Percentiles rank a stretch among this genome's conserved stretches.
Evolutionary conservation across 2,113 vertebrate species (phyloP).

Genomic region (Corvus moneduloides): DNA sequence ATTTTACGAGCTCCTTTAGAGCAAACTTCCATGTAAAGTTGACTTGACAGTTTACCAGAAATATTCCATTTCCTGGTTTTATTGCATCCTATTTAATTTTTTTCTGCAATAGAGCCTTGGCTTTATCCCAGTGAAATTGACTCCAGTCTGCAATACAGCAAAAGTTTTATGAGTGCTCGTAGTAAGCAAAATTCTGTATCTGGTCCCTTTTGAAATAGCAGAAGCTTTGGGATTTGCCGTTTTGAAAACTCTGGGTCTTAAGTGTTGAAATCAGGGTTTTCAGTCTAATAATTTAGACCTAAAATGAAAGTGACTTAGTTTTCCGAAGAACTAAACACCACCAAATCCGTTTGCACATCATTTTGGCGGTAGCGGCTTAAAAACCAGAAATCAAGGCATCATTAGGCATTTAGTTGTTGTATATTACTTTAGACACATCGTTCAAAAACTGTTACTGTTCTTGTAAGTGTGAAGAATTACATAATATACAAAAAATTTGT

Average conservation of each 20-base stretch:
- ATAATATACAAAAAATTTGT: not conserved
- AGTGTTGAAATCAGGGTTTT: not conserved
- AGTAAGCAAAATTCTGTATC: not conserved
- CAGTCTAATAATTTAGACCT: not conserved
- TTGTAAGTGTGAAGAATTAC: not conserved
- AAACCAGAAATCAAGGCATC: not conserved
- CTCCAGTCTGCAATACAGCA: not conserved
- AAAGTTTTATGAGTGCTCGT: not conserved
- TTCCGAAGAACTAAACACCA: not conserved
- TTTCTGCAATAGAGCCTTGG: not conserved
- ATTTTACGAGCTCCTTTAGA: not conserved
- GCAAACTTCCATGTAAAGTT: not conserved
- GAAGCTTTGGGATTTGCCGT: not conserved
- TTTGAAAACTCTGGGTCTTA: not conserved
- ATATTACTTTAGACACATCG: not conserved
- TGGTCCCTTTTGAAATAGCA: not conserved
- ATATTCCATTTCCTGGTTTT: not conserved
- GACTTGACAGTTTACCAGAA: not conserved
- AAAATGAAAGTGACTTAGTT: not conserved
- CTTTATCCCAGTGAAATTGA: not conserved
- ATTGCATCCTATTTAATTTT: not conserved
- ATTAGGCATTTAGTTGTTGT: not conserved
- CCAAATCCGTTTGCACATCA: not conserved
- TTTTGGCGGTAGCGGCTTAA: fast-evolving
- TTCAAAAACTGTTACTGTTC: not conserved